Base-by-base conservation (phyloP, 2,888 invertebrate species). In the Hedya salicella region DNA sequence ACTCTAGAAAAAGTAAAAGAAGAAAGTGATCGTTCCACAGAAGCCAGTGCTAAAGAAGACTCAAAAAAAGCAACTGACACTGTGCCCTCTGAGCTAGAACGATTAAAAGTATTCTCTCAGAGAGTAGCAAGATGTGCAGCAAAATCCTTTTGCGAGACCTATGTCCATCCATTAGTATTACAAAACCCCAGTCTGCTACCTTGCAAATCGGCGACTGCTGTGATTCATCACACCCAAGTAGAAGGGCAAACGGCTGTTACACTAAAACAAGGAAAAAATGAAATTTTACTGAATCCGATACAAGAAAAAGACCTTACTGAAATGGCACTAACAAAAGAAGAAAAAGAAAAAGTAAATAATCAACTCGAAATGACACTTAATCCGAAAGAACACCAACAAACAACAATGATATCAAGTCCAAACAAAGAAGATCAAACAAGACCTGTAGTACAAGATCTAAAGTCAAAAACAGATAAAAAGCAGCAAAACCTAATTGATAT, bases 141-240 rank as follows among this genome's bases (percentile, higher is more conserved):
- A 11, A 60, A 48, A 39, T 49, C 48, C 1, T 49, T 60, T 36
- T 60, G 49, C 4, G 60, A 60, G 9, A 57, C 57, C 1, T 57
- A 57, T 19, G 57, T 57, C 25, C 46, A 14, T 13, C 57, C 57
- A 1, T 19, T 46, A n/a, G 44, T 57, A 1, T 30, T 57, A 16
- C 44, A 57, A 32, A 57, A 57, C 44, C 30, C 44, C 8, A 46
- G 8, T 17, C 17, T 25, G 17, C 6, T 32, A 5, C 44, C 57
- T 19, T 32, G 32, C 16, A n/a, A 57, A 17, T 57, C 57, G 17
- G 32, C 16, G n/a, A 19, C n/a, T 32, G 8, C 16, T 44, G 13
- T 17, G 9, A 13, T 21, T 8, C 19, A 13, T 54, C 16, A 30
- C 11, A 56, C 5, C 6, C 32, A 46, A 53, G 52, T 32, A 42